Evolutionary conservation across 2,113 vertebrate genomes (phyloP).

Genomic region (Microcebus griseorufus): DNA sequence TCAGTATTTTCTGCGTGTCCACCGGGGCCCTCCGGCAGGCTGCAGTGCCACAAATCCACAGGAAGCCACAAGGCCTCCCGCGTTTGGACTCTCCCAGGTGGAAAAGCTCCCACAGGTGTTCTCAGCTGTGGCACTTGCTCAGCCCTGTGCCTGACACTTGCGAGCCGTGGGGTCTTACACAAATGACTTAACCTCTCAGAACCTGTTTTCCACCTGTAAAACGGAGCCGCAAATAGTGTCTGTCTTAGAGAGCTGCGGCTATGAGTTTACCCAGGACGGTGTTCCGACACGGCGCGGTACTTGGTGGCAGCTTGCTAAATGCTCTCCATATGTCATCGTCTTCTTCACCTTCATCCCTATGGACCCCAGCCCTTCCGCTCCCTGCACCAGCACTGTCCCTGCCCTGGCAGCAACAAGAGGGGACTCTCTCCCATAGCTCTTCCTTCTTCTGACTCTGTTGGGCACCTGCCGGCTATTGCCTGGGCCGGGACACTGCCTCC

Average conservation of each 20-base stretch:
- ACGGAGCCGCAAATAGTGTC: not conserved
- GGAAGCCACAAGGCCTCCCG: not conserved
- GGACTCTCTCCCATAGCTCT: not conserved
- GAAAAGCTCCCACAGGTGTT: not conserved
- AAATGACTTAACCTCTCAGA: not conserved
- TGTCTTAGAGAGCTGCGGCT: not conserved
- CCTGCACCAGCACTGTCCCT: not conserved
- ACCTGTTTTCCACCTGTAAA: not conserved
- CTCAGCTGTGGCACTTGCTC: not conserved
- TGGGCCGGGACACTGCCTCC: not conserved
- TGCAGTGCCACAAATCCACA: fast-evolving
- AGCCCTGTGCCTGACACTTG: not conserved
- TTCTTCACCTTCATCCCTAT: not conserved
- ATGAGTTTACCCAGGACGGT: not conserved
- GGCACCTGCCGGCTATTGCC: not conserved
- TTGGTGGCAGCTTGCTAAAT: not conserved
- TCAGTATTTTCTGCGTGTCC: not conserved
- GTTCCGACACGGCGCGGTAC: fast-evolving
- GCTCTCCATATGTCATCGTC: fast-evolving
- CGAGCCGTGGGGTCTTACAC: not conserved
- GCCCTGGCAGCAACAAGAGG: not conserved
- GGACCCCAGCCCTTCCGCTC: not conserved
- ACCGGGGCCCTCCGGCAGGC: fast-evolving
- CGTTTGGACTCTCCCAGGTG: fast-evolving
- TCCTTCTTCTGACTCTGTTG: not conserved